A percentile compares a stretch with the other conserved stretches of the same genome.
These are phyloP conservation scores for Drosophila bocqueti DNA, from an alignment of 1,140 invertebrate genomes.

Conservation along the genomic window DNA sequence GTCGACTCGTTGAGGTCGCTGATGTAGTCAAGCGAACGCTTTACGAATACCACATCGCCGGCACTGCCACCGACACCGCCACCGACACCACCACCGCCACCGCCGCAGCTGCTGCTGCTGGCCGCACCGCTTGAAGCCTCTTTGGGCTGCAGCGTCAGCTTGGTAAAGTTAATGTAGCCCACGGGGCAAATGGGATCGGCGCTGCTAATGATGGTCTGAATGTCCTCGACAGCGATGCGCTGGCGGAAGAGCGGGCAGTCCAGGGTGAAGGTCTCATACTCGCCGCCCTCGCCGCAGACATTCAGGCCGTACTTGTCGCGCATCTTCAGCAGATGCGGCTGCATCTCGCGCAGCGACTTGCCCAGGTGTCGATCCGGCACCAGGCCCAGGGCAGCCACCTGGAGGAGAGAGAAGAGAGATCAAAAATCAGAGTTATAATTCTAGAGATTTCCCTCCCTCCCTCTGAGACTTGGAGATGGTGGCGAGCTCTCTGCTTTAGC, in stretches of 20 bases:
- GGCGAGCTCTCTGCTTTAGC: no score
- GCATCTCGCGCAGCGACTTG: constrained; percentile 93
- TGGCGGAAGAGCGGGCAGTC: constrained; percentile 98
- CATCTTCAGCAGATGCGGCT: constrained; percentile 94
- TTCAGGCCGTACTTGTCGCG: constrained; percentile 98
- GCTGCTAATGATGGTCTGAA: constrained; percentile 94
- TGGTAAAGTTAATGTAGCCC: constrained; percentile 95
- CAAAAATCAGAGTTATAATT: background rate
- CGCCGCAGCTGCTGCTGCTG: background rate
- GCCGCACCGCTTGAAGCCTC: constrained; percentile 63
- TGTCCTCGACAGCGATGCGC: constrained; percentile 94
- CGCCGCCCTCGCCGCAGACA: constrained; percentile 99
- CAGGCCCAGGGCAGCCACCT: constrained; percentile 95
- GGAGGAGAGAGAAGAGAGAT: background rate
- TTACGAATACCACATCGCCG: constrained; percentile 84
- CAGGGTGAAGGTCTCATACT: constrained; percentile 99
- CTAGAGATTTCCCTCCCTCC: no score
- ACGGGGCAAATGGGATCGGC: constrained; percentile 96
- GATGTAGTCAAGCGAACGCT: constrained; percentile 87
- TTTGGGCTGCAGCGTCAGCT: constrained; percentile 90
- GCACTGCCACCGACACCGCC: background rate
- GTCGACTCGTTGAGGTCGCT: constrained; percentile 87
- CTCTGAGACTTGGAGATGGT: background rate
- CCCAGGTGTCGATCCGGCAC: constrained; percentile 95
- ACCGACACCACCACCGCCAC: background rate